Base-by-base conservation (phyloP, 2,113 vertebrate species). In the Plestiodon gilberti region DNA sequence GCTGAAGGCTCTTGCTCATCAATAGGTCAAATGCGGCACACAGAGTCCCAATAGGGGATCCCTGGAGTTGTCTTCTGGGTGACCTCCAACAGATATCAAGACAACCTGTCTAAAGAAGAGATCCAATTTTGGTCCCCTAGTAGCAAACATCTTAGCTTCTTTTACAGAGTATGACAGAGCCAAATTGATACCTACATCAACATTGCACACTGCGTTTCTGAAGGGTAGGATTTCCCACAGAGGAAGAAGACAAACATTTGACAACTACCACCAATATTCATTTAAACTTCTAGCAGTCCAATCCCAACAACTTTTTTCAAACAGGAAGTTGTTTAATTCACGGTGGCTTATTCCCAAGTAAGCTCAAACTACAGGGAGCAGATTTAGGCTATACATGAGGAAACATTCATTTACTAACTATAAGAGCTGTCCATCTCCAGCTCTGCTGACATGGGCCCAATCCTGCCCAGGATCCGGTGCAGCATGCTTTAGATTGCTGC, bases 161-260 rank as follows among this genome's bases (percentile, higher is more conserved):
- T 8, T 57, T 10, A 67, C 85, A 80, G 78, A 89, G 6, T 67
- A 64, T 91, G 90, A 91, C 90, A 94, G 78, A 85, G 83, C 55
- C 75, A 85, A 78, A 78, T 69, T 69, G 75, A 55, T 85, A 85
- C 55, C 62, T 14, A 38, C 30, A 11, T 57, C 62, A 30, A 13
- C 18, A 35, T 9, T 65, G 80, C 35, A 30, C 75, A 90, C 89
- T 57, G 84, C n/a, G 79, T 89, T 91, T 93, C 79, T 73, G 80
- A 94, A 81, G 85, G 75, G 90, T 88, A 90, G 59, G 20, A 70
- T 93, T 93, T 87, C 92, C 93, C 87, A 91, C 79, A 1, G 40
- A 76, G 64, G 43, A 48, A 48, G 43, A 48, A 48, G 43, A 48
- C 43, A 48, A 48, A 48, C 43, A n/a, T n/a, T 48, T 48, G 43